Conservation (phyloP, 2,797 vertebrate genomes). For the Paratrypauchen microcephalus region DNA sequence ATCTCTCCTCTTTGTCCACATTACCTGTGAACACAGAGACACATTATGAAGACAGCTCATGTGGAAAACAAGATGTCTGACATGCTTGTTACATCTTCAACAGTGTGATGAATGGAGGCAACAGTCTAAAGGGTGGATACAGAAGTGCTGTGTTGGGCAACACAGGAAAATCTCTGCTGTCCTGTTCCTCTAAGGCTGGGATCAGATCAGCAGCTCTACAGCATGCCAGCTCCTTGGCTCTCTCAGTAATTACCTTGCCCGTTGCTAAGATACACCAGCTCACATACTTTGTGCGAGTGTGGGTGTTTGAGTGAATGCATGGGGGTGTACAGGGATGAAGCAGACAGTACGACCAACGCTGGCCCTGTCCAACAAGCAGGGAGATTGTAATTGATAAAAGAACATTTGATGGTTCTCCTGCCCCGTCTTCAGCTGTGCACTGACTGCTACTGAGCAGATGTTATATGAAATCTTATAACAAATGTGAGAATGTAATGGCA, state of each 20-base stretch:
- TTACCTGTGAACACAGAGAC: slow-evolving; percentile 69
- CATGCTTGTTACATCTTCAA: slow-evolving; percentile 10
- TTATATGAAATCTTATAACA: slow-evolving; percentile 43
- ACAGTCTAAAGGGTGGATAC: slow-evolving; percentile 24
- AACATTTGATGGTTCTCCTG: slow-evolving; percentile 48
- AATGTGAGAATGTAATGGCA: slow-evolving; percentile 45
- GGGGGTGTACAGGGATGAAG: slow-evolving; percentile 69
- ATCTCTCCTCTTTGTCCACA: slow-evolving; percentile 70
- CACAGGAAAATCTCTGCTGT: slow-evolving; percentile 65
- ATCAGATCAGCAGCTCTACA: slow-evolving; percentile 76
- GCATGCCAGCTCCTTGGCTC: slow-evolving; percentile 79
- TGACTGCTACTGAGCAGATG: slow-evolving; percentile 42
- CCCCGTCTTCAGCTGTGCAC: slow-evolving; percentile 5
- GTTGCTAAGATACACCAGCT: slow-evolving; percentile 82
- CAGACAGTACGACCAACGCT: slow-evolving; percentile 65
- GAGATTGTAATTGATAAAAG: slow-evolving; percentile 61
- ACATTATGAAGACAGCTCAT: slow-evolving; percentile 34
- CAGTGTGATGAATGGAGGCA: slow-evolving; percentile 13
- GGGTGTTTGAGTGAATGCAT: slow-evolving; percentile 78
- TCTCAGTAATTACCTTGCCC: slow-evolving; percentile 80
- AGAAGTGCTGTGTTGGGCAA: slow-evolving; percentile 57
- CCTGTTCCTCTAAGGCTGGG: slow-evolving; percentile 67
- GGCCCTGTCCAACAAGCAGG: slow-evolving; percentile 68
- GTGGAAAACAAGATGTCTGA: slow-evolving; percentile 48
- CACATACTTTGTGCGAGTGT: slow-evolving; percentile 80